Evolutionary conservation across 1,140 invertebrate genomes (phyloP).

Genomic region (Coboldia fuscipes): DNA sequence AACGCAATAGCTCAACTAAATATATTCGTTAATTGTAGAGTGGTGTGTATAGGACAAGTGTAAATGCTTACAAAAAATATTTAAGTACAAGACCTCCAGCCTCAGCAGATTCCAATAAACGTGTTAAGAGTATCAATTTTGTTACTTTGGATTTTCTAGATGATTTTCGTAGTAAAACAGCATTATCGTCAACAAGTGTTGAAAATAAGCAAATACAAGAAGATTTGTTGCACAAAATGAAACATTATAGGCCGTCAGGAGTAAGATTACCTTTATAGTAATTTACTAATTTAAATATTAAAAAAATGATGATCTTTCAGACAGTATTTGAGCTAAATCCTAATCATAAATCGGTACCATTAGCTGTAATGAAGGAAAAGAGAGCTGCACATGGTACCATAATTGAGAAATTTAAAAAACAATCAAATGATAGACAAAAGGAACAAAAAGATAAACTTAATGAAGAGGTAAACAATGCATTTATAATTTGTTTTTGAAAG

Average conservation of each 20-base stretch:
- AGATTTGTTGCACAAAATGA: conserved; percentile 52
- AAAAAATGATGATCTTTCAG: conserved; percentile 28
- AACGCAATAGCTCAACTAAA: not conserved
- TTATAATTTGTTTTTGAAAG: not conserved
- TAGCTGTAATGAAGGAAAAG: conserved; percentile 49
- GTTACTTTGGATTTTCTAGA: conserved; percentile 11
- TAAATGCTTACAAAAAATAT: conserved; percentile 84
- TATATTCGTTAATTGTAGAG: conserved; percentile 27
- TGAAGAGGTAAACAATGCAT: conserved; percentile 1
- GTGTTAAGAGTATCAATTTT: conserved; percentile 35
- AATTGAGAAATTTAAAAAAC: conserved; percentile 24
- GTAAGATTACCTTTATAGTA: conserved; percentile 31
- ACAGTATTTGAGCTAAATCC: conserved; percentile 86
- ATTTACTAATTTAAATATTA: conserved; percentile 1
- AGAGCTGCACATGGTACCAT: conserved; percentile 36
- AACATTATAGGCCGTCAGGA: conserved; percentile 59
- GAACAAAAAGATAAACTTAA: conserved; percentile 14
- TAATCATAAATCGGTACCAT: conserved; percentile 51
- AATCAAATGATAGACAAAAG: conserved; percentile 16
- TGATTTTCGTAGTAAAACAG: conserved; percentile 23
- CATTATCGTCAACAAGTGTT: conserved; percentile 16
- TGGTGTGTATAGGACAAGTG: conserved; percentile 51
- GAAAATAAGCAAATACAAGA: conserved; percentile 18
- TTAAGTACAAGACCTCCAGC: conserved; percentile 63
- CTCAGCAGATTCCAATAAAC: conserved; percentile 68